These are phyloP conservation scores for Polymixis lichenea DNA, from an alignment of 2,888 invertebrate genomes.

Conservation along the genomic window DNA sequence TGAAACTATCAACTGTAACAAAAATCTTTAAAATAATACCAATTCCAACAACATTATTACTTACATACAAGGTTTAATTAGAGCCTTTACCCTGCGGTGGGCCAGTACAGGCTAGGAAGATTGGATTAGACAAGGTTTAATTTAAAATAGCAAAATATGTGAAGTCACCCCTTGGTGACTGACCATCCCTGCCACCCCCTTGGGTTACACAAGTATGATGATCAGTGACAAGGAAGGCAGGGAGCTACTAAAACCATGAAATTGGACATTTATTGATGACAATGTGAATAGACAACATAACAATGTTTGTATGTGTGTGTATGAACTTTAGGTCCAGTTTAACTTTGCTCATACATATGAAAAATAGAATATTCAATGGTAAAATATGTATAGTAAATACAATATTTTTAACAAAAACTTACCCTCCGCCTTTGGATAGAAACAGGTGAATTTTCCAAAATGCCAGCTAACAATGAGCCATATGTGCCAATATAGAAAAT, in stretches of 20 bases:
- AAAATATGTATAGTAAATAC: background rate
- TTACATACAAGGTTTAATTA: too few relatives aligned
- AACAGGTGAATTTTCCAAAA: conserved; percentile 90
- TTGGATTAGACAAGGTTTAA: background rate
- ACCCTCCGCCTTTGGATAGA: conserved; percentile 90
- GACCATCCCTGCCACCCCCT: too few relatives aligned
- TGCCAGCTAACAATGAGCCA: conserved; percentile 91
- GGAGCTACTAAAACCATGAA: background rate
- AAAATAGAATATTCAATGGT: background rate
- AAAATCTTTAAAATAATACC: too few relatives aligned
- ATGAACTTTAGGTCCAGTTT: background rate
- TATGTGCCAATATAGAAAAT: conserved; percentile 92
- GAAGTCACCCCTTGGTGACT: too few relatives aligned
- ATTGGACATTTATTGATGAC: background rate
- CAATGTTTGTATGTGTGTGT: background rate
- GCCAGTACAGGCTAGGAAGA: too few relatives aligned
- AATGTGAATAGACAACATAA: background rate
- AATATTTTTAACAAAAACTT: conserved; percentile 17
- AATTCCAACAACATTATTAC: too few relatives aligned
- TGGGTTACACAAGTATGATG: background rate
- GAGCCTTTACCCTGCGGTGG: too few relatives aligned
- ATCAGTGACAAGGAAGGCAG: background rate
- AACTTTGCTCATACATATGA: background rate
- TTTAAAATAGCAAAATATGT: background rate
- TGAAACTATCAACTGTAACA: background rate